Percentiles rank a stretch among this genome's conserved stretches.
Evolutionary conservation across 2,888 invertebrate genomes (phyloP).

Genomic region (Epistrophe eligans): DNA sequence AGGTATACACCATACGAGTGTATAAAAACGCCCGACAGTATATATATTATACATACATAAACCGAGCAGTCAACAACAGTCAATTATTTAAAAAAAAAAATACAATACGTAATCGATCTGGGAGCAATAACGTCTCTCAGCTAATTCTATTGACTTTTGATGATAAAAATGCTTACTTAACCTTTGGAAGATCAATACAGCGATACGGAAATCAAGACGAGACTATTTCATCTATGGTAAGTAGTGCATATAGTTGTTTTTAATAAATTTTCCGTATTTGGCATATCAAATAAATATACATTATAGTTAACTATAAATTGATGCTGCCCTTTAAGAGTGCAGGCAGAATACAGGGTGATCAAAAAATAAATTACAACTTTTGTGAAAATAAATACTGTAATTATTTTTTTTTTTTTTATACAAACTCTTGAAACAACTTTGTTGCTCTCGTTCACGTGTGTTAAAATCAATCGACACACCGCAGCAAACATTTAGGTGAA

Average conservation of each 20-base stretch:
- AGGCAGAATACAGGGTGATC: too few relatives aligned
- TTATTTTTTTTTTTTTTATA: too few relatives aligned
- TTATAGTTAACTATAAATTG: too few relatives aligned
- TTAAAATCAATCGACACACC: too few relatives aligned
- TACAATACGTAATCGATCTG: conserved; percentile 9
- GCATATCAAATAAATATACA: conserved; percentile 33
- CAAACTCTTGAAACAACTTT: too few relatives aligned
- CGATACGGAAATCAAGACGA: conserved; percentile 68
- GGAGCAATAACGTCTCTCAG: conserved; percentile 27
- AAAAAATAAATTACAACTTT: too few relatives aligned
- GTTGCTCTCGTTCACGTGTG: too few relatives aligned
- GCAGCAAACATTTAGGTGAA: too few relatives aligned
- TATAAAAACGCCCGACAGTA: background rate
- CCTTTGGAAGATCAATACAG: conserved; percentile 72
- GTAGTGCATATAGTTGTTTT: conserved; percentile 37
- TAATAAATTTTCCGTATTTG: conserved; percentile 61
- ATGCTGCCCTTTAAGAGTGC: too few relatives aligned
- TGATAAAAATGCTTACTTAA: conserved; percentile 67
- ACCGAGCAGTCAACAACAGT: conserved; percentile 10
- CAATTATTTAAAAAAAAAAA: conserved; percentile 31
- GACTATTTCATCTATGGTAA: conserved; percentile 52
- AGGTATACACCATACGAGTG: background rate
- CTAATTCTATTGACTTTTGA: conserved; percentile 33
- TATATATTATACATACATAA: background rate
- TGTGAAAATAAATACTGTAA: too few relatives aligned